Percentiles rank a stretch among this genome's conserved stretches.
Evolutionary conservation across 2,797 vertebrate genomes (phyloP).

Genomic region (Denticeps clupeoides): DNA sequence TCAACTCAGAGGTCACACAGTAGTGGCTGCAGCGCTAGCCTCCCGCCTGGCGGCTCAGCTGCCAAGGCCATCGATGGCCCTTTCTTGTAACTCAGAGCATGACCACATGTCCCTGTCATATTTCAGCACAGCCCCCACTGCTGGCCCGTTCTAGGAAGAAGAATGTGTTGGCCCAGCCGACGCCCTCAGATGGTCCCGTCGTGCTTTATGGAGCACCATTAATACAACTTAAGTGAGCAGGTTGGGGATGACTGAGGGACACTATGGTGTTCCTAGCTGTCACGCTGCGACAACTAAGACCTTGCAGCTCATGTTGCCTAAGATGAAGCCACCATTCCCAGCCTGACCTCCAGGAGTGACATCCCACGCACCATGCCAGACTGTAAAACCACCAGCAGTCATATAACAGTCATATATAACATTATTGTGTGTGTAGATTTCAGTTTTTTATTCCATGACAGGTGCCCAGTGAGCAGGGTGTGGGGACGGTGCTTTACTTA

Average conservation of each 20-base stretch:
- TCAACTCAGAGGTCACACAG: no score
- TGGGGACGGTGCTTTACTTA: no score
- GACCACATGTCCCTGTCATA: constrained; percentile 53
- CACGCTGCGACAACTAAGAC: no score
- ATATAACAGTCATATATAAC: no score
- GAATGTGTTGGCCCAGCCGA: constrained; percentile 51
- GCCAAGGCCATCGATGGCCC: constrained; percentile 61
- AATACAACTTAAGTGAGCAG: no score
- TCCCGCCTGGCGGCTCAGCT: background rate
- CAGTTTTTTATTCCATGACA: no score
- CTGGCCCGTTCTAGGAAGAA: constrained; percentile 48
- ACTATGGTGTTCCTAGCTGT: no score
- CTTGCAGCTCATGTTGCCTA: constrained; percentile 25
- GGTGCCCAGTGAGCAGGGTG: no score
- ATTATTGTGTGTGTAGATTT: no score
- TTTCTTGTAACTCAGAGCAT: constrained; percentile 64
- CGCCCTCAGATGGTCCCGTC: constrained; percentile 3
- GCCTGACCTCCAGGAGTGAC: constrained; percentile 50
- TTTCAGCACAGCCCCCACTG: constrained; percentile 56
- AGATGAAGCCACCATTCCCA: constrained; percentile 29
- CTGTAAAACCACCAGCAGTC: constrained; percentile 60
- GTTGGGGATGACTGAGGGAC: no score
- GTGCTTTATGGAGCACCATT: no score
- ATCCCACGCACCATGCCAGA: constrained; percentile 44
- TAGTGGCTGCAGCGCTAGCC: background rate